Percentiles rank a stretch among this genome's conserved stretches.
Evolutionary conservation across 2,797 vertebrate species (phyloP).

Genomic region (Gymnothorax javanicus): DNA sequence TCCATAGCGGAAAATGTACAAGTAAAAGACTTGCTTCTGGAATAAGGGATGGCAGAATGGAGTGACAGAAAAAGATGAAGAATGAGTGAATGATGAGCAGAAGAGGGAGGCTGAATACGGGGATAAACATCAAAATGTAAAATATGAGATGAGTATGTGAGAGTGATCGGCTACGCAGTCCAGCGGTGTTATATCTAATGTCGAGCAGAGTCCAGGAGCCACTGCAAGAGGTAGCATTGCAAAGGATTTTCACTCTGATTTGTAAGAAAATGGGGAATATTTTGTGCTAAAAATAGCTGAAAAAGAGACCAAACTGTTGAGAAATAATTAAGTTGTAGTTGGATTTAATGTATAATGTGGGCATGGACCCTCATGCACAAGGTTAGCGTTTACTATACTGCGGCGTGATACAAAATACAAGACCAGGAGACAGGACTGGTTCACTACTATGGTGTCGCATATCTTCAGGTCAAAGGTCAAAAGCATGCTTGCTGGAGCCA

Average conservation of each 20-base stretch:
- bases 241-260: no score
- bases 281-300: background rate
- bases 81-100: background rate
- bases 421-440: background rate
- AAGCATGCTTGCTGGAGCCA: background rate
- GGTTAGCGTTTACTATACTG: background rate
- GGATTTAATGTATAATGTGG: no score
- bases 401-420: background rate
- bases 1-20: background rate
- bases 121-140: no score
- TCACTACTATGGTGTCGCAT: background rate
- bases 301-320: background rate
- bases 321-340: no score
- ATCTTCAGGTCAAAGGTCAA: background rate
- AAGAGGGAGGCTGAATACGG: background rate
- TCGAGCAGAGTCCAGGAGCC: no score
- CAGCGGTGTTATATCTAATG: no score
- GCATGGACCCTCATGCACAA: background rate
- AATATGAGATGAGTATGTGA: no score
- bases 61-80: background rate
- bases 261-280: no score
- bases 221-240: no score
- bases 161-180: no score
- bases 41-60: background rate
- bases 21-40: background rate